phyloP scores from a whole-genome alignment of 2,888 invertebrate genomes.

The Tenthredo amoena region DNA sequence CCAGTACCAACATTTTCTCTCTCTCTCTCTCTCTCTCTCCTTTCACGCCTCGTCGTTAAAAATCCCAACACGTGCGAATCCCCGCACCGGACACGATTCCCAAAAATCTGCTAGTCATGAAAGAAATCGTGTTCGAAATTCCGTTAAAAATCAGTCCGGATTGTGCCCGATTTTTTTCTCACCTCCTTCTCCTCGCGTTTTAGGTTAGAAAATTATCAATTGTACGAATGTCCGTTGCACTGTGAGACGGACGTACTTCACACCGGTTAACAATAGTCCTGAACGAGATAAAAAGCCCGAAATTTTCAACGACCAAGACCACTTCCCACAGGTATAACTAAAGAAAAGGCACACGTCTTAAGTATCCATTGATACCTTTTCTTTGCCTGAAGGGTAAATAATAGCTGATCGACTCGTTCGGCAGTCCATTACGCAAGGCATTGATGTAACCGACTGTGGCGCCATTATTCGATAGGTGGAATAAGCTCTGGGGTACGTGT shows the following conservation, averaged over 20 bases:
- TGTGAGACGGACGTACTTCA: not conserved
- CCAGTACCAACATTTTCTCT: not conserved
- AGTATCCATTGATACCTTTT: slow-evolving; percentile 9
- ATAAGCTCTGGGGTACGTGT: not conserved
- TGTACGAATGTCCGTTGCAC: not conserved
- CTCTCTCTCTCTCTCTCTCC: not conserved
- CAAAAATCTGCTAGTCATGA: not conserved
- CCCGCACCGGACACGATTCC: not conserved
- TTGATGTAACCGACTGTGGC: slow-evolving; percentile 6
- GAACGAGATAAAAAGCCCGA: not conserved
- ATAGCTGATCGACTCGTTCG: slow-evolving; percentile 14
- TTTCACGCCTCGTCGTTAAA: not conserved
- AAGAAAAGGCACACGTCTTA: not conserved
- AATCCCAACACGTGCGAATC: not conserved
- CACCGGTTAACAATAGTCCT: not conserved
- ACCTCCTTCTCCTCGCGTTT: not conserved
- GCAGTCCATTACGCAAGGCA: not conserved
- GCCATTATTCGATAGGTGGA: not conserved
- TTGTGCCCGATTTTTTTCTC: not conserved
- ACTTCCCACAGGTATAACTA: not conserved
- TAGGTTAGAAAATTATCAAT: not conserved
- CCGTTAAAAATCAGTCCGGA: slow-evolving; percentile 16
- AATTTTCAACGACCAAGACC: not conserved
- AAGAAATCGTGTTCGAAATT: not conserved
- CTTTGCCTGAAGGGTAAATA: not conserved